A percentile compares a stretch with the other conserved stretches of the same genome.
phyloP scores from a whole-genome alignment of 2,113 vertebrate genomes.

The Pundamilia nyererei region DNA sequence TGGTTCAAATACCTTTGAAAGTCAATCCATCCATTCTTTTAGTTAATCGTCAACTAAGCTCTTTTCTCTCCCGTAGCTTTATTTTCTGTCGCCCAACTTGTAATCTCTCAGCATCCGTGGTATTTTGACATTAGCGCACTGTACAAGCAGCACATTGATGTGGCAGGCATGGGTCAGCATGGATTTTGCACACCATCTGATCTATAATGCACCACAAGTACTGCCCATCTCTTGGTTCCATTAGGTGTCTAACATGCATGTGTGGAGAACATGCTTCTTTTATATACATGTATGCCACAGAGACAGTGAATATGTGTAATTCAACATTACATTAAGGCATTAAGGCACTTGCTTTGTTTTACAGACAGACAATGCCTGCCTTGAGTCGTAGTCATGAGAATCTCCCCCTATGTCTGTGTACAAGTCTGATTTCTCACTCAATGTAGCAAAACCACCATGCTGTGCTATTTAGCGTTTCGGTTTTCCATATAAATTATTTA shows the following conservation, averaged over 20 bases:
- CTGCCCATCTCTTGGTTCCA: slow-evolving; percentile 18
- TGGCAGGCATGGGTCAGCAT: neutral
- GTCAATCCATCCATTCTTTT: neutral
- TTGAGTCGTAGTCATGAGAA: neutral
- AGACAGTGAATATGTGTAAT: neutral
- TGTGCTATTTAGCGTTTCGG: neutral
- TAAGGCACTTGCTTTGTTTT: neutral
- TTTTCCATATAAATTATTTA: neutral
- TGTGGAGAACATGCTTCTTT: neutral
- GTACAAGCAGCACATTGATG: neutral
- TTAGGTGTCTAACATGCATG: neutral
- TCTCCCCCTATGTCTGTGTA: neutral
- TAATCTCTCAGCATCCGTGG: neutral
- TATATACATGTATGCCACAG: neutral
- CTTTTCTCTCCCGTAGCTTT: neutral
- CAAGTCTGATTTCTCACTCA: neutral
- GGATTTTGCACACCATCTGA: slow-evolving; percentile 13
- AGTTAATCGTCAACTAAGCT: slow-evolving; percentile 6
- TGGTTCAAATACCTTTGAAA: slow-evolving; percentile 18
- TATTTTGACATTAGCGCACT: neutral
- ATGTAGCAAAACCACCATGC: neutral
- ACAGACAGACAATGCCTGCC: neutral
- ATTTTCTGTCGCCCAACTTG: neutral
- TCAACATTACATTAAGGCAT: no score
- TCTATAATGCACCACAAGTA: slow-evolving; percentile 2